phyloP scores from a whole-genome alignment of 30 jellyfish, hydroid and myxozoan species.

The Aurelia sp. region DNA sequence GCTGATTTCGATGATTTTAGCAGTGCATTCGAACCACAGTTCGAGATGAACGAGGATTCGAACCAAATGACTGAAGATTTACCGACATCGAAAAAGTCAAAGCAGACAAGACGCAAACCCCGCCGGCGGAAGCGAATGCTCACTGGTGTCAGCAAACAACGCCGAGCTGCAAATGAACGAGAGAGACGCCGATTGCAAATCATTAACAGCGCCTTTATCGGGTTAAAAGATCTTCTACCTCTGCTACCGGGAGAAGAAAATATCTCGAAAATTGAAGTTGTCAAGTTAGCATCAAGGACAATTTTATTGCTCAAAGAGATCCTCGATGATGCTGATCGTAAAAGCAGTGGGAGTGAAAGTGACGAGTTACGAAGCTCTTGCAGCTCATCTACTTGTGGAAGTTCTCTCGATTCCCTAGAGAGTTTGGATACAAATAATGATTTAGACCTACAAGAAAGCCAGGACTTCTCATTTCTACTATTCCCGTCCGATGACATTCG shows the following conservation, averaged over 20 bases:
- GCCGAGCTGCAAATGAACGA: slow-evolving; percentile 95
- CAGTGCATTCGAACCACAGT: slow-evolving; percentile 46
- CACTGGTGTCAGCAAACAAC: slow-evolving; percentile 94
- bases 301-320: slow-evolving; percentile 66
- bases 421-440: slow-evolving; percentile 41
- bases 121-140: slow-evolving; percentile 90
- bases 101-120: slow-evolving; percentile 69
- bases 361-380: slow-evolving; percentile 67
- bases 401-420: slow-evolving; percentile 67
- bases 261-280: slow-evolving; percentile 89
- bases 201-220: slow-evolving; percentile 82
- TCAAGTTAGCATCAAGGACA: slow-evolving; percentile 85
- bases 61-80: slow-evolving; percentile 55
- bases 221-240: slow-evolving; percentile 78
- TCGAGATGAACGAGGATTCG: slow-evolving; percentile 47
- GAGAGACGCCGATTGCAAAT: slow-evolving; percentile 87
- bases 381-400: slow-evolving; percentile 49
- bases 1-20: slow-evolving; percentile 74
- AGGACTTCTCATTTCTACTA: slow-evolving; percentile 73
- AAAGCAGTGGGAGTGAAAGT: slow-evolving; percentile 31
- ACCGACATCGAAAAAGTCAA: slow-evolving; percentile 53
- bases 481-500: slow-evolving; percentile 73
- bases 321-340: slow-evolving; percentile 57
- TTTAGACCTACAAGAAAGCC: slow-evolving; percentile 42
- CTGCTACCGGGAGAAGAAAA: slow-evolving; percentile 87